These are phyloP conservation scores for Cromileptes altivelis DNA, from an alignment of 2,113 vertebrate species.

Conservation along the genomic window DNA sequence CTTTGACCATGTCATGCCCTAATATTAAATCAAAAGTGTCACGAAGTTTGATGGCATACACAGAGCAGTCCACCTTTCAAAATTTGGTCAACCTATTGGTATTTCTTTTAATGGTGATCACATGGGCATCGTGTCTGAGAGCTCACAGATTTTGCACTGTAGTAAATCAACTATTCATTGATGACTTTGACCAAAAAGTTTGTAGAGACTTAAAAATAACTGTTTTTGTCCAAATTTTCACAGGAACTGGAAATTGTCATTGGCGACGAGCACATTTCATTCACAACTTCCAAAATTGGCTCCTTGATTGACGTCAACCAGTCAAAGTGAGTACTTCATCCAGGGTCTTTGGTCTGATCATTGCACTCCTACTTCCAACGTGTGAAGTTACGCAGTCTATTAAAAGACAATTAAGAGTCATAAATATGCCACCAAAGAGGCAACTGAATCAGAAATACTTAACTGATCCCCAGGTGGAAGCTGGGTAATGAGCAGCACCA, in stretches of 20 bases:
- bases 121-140: too few relatives aligned
- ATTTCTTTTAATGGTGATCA: background rate
- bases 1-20: too few relatives aligned
- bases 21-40: background rate
- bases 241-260: slow-evolving; percentile 99
- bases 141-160: background rate
- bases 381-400: too few relatives aligned
- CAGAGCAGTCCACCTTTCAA: background rate
- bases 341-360: too few relatives aligned
- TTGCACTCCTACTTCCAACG: too few relatives aligned
- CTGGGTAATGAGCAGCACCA: too few relatives aligned
- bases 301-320: slow-evolving; percentile 99
- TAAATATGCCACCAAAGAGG: too few relatives aligned
- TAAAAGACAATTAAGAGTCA: too few relatives aligned
- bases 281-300: slow-evolving; percentile 99
- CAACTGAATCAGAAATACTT: too few relatives aligned
- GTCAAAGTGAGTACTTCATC: slow-evolving; percentile 90
- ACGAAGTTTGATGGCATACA: background rate
- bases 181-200: background rate
- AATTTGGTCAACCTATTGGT: background rate
- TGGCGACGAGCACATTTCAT: slow-evolving; percentile 99
- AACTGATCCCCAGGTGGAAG: too few relatives aligned
- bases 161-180: background rate
- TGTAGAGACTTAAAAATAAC: background rate
- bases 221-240: background rate